Conservation (phyloP, 2,797 vertebrate genomes). For the Crax fasciolata region DNA sequence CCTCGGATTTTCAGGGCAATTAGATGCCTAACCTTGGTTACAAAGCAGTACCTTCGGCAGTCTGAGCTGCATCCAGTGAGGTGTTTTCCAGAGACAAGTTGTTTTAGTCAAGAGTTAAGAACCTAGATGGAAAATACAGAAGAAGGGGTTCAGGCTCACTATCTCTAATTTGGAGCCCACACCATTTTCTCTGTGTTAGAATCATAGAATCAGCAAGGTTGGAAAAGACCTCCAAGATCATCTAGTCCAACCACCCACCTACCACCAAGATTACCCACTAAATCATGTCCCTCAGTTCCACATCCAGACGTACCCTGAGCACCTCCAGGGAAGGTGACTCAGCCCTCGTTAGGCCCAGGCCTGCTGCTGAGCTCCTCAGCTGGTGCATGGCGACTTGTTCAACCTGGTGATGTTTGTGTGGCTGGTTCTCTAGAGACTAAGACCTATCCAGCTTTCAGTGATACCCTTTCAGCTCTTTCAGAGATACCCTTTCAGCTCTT, state of each 20-base stretch:
- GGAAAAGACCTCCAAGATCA: too few species aligned
- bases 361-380: neutral
- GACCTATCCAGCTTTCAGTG: neutral
- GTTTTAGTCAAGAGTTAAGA: neutral
- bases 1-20: neutral
- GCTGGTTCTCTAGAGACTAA: neutral
- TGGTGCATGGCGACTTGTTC: neutral
- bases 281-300: too few species aligned
- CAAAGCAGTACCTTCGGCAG: neutral
- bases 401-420: rapidly evolving
- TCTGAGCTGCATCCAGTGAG: neutral
- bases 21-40: neutral
- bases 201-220: too few species aligned
- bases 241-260: too few species aligned
- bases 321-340: too few species aligned
- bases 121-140: neutral
- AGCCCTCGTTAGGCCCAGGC: neutral
- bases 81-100: neutral
- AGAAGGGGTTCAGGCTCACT: neutral
- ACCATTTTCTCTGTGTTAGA: neutral
- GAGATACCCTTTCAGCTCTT: neutral
- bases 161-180: neutral
- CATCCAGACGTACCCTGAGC: too few species aligned
- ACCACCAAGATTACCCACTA: too few species aligned
- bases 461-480: neutral